Percentiles rank a stretch among this genome's conserved stretches.
Evolutionary conservation across 2,888 invertebrate species (phyloP).

Genomic region (Idaea biselata): DNA sequence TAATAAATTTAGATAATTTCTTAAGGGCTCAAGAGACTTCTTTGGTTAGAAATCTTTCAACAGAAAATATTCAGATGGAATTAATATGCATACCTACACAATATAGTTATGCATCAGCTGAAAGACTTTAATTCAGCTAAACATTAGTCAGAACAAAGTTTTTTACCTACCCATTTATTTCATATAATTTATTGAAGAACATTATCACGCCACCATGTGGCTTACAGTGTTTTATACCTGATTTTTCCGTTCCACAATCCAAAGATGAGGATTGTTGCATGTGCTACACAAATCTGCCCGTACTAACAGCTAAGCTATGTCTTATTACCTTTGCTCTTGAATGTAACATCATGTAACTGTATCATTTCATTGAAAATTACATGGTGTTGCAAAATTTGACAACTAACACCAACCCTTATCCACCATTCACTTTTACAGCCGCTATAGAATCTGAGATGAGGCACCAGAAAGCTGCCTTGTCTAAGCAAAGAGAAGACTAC

Average conservation of each 20-base stretch:
- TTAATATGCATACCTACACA: neutral
- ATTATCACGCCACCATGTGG: neutral
- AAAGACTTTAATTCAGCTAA: no score
- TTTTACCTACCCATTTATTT: neutral
- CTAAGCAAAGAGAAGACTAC: constrained; percentile 91
- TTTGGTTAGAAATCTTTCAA: no score
- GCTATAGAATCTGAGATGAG: constrained; percentile 91
- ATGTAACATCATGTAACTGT: constrained; percentile 29
- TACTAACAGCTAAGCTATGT: constrained; percentile 26
- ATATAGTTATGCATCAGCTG: no score
- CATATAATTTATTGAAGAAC: neutral
- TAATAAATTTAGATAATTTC: neutral
- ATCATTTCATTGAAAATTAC: constrained; percentile 14
- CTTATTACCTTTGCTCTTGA: constrained; percentile 32
- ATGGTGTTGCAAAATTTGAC: constrained; percentile 33
- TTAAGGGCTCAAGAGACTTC: neutral
- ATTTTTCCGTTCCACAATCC: neutral
- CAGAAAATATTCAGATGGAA: neutral
- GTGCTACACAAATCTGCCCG: neutral
- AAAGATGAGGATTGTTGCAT: neutral
- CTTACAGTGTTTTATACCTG: neutral
- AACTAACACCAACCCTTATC: neutral
- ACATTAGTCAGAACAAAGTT: neutral
- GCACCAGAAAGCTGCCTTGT: constrained; percentile 89
- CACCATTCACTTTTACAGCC: constrained; percentile 45